Percentiles rank a stretch among this genome's conserved stretches.
Conservation (phyloP, 1,140 invertebrate genomes). For the Anoplolepis gracilipes region DNA sequence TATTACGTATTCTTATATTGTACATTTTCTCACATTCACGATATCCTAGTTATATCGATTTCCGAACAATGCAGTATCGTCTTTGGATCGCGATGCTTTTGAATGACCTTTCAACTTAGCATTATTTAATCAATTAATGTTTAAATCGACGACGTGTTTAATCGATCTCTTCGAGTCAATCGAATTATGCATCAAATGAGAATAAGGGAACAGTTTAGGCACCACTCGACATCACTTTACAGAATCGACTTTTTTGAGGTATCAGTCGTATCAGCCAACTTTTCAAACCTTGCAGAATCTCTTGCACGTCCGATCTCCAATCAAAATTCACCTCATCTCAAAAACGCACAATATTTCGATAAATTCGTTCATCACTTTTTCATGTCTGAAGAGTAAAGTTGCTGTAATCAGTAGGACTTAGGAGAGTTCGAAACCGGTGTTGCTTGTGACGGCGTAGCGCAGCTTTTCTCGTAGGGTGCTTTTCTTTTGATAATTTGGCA, state of each 20-base stretch:
- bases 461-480: constrained; percentile 97
- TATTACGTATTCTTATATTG: constrained; percentile 34
- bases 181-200: background rate
- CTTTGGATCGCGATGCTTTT: background rate
- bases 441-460: constrained; percentile 98
- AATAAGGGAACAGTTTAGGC: constrained; percentile 53
- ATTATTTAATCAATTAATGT: background rate
- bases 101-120: background rate
- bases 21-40: background rate
- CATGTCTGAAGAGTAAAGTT: background rate
- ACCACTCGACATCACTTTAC: constrained; percentile 61
- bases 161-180: background rate
- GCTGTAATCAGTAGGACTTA: constrained; percentile 82
- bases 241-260: background rate
- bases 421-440: constrained; percentile 99
- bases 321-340: background rate
- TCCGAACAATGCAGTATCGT: background rate
- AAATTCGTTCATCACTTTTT: constrained; percentile 11
- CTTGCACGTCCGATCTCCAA: background rate
- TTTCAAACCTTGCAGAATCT: background rate
- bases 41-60: background rate
- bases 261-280: constrained; percentile 2
- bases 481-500: constrained; percentile 99
- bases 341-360: constrained; percentile 13
- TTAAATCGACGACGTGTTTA: background rate